phyloP scores from a whole-genome alignment of 2,888 invertebrate genomes.

The Coremacera marginata region DNA sequence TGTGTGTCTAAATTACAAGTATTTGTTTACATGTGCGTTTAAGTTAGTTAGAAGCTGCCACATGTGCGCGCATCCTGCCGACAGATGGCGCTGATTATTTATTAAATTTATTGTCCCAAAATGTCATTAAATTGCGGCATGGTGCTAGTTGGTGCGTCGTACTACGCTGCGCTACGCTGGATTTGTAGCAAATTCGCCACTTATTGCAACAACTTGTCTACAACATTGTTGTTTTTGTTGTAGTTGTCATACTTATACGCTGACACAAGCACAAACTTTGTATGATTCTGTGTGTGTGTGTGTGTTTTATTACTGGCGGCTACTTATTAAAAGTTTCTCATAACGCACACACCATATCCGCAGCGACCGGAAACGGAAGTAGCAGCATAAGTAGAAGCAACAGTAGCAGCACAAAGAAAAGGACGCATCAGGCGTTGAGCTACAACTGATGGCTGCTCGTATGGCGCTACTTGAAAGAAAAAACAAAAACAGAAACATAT shows the following conservation, averaged over 20 bases:
- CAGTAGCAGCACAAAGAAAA: conserved; percentile 12
- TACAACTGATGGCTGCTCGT: neutral
- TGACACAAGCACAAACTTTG: neutral
- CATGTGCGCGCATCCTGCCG: conserved; percentile 7
- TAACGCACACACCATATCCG: conserved; percentile 46
- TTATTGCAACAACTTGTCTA: conserved; percentile 44
- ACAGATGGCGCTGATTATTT: conserved; percentile 34
- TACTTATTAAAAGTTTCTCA: conserved; percentile 55
- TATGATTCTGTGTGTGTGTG: neutral
- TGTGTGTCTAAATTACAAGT: conserved; percentile 14
- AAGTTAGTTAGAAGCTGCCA: conserved; percentile 36
- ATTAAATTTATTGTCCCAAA: conserved; percentile 30
- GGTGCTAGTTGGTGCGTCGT: neutral
- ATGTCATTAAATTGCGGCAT: conserved; percentile 11
- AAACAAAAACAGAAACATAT: neutral
- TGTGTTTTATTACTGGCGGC: conserved; percentile 42
- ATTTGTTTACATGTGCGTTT: conserved; percentile 18
- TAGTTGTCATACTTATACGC: neutral
- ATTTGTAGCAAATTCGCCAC: conserved; percentile 56
- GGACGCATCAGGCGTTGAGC: neutral
- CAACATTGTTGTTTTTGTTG: neutral
- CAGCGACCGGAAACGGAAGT: conserved; percentile 10
- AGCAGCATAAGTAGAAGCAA: conserved; percentile 1
- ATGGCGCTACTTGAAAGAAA: neutral
- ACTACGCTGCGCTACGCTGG: neutral